These are phyloP conservation scores for Lycia hirtaria DNA, from an alignment of 2,888 invertebrate genomes.

Conservation along the genomic window DNA sequence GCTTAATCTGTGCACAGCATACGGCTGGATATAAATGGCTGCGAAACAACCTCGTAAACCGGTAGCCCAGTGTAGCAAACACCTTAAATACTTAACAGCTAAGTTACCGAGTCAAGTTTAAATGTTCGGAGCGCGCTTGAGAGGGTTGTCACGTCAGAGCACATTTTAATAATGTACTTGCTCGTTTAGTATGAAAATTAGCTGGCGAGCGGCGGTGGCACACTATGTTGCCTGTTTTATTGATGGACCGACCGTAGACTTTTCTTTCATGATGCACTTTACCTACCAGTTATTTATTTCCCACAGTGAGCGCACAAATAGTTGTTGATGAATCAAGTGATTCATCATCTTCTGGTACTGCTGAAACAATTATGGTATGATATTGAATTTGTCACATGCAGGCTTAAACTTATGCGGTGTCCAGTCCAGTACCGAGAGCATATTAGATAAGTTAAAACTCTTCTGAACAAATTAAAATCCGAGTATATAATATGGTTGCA, in stretches of 20 bases:
- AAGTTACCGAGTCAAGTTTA: constrained; percentile 70
- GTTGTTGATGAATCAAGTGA: no score
- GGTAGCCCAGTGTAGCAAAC: constrained; percentile 61
- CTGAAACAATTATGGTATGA: no score
- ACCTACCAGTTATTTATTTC: constrained; percentile 4
- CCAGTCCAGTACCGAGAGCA: no score
- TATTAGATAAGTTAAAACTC: no score
- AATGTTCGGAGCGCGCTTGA: constrained; percentile 64
- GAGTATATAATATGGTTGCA: no score
- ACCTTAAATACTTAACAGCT: constrained; percentile 70
- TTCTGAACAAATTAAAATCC: no score
- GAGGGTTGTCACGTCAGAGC: constrained; percentile 74
- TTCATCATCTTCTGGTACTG: no score
- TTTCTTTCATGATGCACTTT: not conserved
- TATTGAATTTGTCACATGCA: no score
- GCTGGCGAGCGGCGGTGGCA: constrained; percentile 63
- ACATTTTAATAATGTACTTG: constrained; percentile 82
- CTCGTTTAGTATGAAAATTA: constrained; percentile 85
- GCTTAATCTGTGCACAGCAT: constrained; percentile 37
- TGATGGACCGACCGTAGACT: constrained; percentile 57
- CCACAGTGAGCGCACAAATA: not conserved
- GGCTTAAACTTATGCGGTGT: no score
- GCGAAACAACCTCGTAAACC: constrained; percentile 53
- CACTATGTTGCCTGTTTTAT: constrained; percentile 66
- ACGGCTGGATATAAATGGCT: constrained; percentile 41